These are phyloP conservation scores for Macrostomum cliftonense DNA, from an alignment of 2,888 invertebrate species.

Conservation along the genomic window DNA sequence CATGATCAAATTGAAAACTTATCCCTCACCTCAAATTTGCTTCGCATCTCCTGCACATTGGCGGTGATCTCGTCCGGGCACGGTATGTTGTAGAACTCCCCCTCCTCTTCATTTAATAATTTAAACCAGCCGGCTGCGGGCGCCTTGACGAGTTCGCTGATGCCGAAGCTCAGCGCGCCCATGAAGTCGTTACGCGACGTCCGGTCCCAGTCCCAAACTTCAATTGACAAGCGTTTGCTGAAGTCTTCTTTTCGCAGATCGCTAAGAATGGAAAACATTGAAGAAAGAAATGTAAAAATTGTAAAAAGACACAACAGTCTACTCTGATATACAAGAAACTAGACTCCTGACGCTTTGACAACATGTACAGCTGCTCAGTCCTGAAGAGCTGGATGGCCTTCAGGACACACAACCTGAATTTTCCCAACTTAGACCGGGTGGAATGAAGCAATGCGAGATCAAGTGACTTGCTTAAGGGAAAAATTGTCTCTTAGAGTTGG, in stretches of 20 bases:
- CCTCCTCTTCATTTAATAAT: conserved; percentile 84
- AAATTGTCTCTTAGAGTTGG: no score
- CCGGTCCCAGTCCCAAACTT: conserved; percentile 99
- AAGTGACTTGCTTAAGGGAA: no score
- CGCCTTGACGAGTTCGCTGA: conserved; percentile 40
- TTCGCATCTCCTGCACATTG: conserved; percentile 51
- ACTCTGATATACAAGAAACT: no score
- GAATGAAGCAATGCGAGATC: no score
- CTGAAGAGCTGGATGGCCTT: no score
- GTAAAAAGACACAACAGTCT: no score
- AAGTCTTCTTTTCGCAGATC: conserved; percentile 83
- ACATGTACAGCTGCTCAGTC: no score
- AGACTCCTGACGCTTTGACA: no score
- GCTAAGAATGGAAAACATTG: conserved; percentile 39
- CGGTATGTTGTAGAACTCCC: conserved; percentile 96
- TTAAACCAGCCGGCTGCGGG: conserved; percentile 78
- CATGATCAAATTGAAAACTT: no score
- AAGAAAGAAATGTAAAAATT: no score
- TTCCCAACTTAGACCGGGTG: no score
- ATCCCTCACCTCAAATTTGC: conserved; percentile 27
- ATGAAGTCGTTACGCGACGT: conserved; percentile 98
- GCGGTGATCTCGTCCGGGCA: conserved; percentile 69
- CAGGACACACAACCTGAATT: no score
- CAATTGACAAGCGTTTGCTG: conserved; percentile 76
- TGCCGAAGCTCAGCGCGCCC: conserved; percentile 91